These are phyloP conservation scores for Stomatorhinus walkeri DNA, from an alignment of 2,797 vertebrate genomes.

Conservation along the genomic window DNA sequence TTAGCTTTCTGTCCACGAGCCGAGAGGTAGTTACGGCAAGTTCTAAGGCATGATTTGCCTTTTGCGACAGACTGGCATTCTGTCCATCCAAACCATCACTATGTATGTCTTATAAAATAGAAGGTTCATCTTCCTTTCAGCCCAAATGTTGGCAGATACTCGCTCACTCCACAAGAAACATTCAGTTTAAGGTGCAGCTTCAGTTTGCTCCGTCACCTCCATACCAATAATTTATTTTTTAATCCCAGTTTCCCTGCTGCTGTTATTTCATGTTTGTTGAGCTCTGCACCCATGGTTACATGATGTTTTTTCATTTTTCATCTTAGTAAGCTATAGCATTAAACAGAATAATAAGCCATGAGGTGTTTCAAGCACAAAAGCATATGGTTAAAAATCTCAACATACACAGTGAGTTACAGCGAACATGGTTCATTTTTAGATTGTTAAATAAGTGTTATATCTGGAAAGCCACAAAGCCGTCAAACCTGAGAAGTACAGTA, in stretches of 20 bases:
- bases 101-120: not conserved
- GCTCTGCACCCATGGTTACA: constrained; percentile 1
- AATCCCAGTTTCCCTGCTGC: not conserved
- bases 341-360: not conserved
- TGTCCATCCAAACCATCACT: not conserved
- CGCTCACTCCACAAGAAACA: not conserved
- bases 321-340: not conserved
- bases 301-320: not conserved
- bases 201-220: not conserved
- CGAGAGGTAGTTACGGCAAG: not conserved
- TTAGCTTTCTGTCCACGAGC: not conserved
- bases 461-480: not conserved
- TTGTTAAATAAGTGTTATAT: not conserved
- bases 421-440: not conserved
- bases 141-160: not conserved
- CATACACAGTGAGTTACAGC: not conserved
- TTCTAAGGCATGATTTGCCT: not conserved
- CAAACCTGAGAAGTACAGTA: not conserved
- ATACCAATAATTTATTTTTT: constrained; percentile 1
- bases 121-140: not conserved
- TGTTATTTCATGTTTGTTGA: constrained; percentile 5
- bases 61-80: not conserved
- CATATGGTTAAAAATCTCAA: not conserved
- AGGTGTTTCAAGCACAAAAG: not conserved
- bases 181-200: not conserved